Evolutionary conservation across 1,140 invertebrate species (phyloP).

Genomic region (Pseudoatta argentina): DNA sequence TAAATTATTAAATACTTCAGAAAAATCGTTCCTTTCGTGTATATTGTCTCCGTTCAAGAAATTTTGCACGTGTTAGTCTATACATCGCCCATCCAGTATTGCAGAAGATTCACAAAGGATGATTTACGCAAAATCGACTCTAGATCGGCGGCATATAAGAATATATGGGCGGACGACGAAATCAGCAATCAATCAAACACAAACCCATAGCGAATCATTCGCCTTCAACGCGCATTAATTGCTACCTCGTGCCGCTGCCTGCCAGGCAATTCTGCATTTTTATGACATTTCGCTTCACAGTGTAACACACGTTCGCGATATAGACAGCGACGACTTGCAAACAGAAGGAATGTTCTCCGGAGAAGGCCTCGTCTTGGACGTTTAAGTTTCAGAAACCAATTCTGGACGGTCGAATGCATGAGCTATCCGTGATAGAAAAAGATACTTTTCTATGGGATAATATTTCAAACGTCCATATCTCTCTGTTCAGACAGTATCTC

Average conservation of each 20-base stretch:
- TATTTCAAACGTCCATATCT: constrained; percentile 17
- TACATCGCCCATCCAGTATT: not conserved
- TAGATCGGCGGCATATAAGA: constrained; percentile 1
- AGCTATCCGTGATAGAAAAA: not conserved
- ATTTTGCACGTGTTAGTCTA: not conserved
- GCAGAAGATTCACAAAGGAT: constrained; percentile 8
- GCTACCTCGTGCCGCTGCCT: constrained; percentile 41
- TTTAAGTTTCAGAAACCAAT: constrained; percentile 40
- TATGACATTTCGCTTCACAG: constrained; percentile 70
- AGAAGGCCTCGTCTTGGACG: not conserved
- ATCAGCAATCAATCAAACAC: constrained; percentile 51
- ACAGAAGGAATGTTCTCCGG: constrained; percentile 10
- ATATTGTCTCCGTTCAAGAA: not conserved
- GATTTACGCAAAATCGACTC: constrained; percentile 32
- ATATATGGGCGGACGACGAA: constrained; percentile 41
- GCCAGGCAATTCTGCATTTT: constrained; percentile 71
- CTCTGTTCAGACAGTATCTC: not conserved
- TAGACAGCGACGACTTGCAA: constrained; percentile 21
- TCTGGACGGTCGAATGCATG: constrained; percentile 38
- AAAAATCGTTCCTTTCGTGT: not conserved
- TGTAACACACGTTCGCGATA: not conserved
- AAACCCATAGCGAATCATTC: constrained; percentile 39
- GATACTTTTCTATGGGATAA: not conserved
- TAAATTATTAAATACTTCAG: too few relatives aligned
- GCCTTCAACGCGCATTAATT: constrained; percentile 64